Conservation (phyloP, 2,888 invertebrate species). For the Agonopterix arenella region DNA sequence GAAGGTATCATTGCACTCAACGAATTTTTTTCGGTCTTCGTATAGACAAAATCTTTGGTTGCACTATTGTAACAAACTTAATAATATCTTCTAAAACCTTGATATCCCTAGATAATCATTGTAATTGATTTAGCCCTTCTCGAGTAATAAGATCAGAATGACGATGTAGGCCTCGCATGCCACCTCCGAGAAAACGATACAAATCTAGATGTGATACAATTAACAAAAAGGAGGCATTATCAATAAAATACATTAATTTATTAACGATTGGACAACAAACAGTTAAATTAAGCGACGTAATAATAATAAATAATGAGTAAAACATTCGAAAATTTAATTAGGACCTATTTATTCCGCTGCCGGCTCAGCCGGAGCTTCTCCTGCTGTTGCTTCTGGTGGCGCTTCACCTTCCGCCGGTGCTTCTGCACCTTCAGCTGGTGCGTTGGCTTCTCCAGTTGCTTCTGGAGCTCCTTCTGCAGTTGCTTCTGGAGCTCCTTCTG, state of each 20-base stretch:
- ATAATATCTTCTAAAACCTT: too few relatives aligned
- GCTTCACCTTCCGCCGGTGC: not conserved
- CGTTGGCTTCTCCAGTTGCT: slow-evolving; percentile 10
- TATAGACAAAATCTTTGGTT: too few relatives aligned
- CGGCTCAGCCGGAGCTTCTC: not conserved
- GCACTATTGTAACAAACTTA: too few relatives aligned
- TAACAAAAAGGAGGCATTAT: too few relatives aligned
- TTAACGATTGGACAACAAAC: slow-evolving; percentile 14
- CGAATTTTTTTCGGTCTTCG: too few relatives aligned
- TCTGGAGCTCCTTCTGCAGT: slow-evolving; percentile 11
- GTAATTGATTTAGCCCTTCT: too few relatives aligned
- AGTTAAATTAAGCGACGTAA: slow-evolving; percentile 8
- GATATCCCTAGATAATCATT: too few relatives aligned
- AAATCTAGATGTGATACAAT: too few relatives aligned
- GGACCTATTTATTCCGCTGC: not conserved
- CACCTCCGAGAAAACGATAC: too few relatives aligned
- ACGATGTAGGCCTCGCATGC: too few relatives aligned
- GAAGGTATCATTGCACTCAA: too few relatives aligned
- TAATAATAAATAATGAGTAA: slow-evolving; percentile 12
- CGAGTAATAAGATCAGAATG: too few relatives aligned
- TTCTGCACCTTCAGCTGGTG: slow-evolving; percentile 7
- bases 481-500: slow-evolving; percentile 8
- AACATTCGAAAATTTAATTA: slow-evolving; percentile 2
- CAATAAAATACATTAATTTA: slow-evolving; percentile 13
- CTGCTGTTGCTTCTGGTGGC: not conserved